Percentiles rank a stretch among this genome's conserved stretches.
phyloP scores from a whole-genome alignment of 2,888 invertebrate genomes.

The Panorpa germanica region DNA sequence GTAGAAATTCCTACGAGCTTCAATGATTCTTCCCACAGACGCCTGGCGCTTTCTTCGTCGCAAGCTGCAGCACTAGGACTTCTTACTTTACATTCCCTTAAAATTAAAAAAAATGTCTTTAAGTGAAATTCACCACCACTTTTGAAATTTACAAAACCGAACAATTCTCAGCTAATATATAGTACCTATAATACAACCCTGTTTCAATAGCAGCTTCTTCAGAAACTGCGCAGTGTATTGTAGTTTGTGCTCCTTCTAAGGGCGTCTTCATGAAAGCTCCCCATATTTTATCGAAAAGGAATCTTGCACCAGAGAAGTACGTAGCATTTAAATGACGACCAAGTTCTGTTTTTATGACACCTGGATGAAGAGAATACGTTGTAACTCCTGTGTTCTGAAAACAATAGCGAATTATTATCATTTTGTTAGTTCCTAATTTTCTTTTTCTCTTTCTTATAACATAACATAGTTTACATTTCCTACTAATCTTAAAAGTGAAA shows the following conservation, averaged over 20 bases:
- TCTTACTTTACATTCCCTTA: conserved; percentile 31
- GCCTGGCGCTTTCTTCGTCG: conserved; percentile 25
- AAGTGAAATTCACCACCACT: no score
- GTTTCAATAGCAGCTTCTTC: conserved; percentile 40
- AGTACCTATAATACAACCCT: conserved; percentile 38
- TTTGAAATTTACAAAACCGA: no score
- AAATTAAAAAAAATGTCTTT: conserved; percentile 31
- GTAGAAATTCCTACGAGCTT: no score
- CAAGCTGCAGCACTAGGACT: conserved; percentile 25
- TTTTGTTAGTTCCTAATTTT: no score
- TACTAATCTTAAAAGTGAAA: no score
- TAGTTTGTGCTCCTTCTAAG: conserved; percentile 54
- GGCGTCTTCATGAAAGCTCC: conserved; percentile 34
- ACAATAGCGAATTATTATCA: no score
- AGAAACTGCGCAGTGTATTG: conserved; percentile 49
- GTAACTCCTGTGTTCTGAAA: conserved; percentile 42
- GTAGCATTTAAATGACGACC: conserved; percentile 39
- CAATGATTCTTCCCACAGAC: conserved; percentile 37
- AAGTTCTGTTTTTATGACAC: conserved; percentile 55
- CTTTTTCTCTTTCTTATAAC: no score
- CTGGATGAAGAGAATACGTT: conserved; percentile 54
- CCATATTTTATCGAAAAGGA: conserved; percentile 21
- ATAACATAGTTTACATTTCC: no score
- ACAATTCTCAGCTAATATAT: no score
- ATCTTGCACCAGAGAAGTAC: conserved; percentile 28